These are phyloP conservation scores for Phocides pigmalion DNA, from an alignment of 1,140 invertebrate genomes.

Conservation along the genomic window DNA sequence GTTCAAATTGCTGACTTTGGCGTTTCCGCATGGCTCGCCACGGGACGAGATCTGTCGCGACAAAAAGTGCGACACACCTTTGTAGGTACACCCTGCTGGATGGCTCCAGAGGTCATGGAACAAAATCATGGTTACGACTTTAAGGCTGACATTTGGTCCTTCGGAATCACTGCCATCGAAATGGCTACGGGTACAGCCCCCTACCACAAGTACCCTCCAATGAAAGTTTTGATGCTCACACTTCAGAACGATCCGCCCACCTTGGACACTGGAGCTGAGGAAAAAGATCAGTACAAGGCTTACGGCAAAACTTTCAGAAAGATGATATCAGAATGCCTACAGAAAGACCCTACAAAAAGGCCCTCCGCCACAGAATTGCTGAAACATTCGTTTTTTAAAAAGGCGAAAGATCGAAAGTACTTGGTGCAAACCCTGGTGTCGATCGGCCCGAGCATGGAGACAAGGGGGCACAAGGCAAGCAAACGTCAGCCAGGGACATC, in stretches of 20 bases:
- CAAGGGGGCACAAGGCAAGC: constrained; percentile 94
- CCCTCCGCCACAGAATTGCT: constrained; percentile 98
- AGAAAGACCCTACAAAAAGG: constrained; percentile 97
- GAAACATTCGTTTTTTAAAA: constrained; percentile 99
- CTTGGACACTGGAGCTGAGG: constrained; percentile 94
- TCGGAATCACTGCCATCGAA: constrained; percentile 99
- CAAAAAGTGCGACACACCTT: constrained; percentile 99
- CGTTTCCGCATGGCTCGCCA: constrained; percentile 96
- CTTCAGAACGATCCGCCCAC: constrained; percentile 99
- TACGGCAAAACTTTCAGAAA: constrained; percentile 99
- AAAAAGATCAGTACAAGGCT: constrained; percentile 99
- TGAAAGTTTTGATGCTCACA: constrained; percentile 99
- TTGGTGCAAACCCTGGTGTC: constrained; percentile 95
- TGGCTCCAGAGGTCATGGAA: constrained; percentile 99
- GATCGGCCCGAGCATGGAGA: constrained; percentile 94
- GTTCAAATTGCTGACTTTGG: constrained; percentile 99
- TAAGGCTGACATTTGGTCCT: constrained; percentile 99
- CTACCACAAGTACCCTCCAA: constrained; percentile 99
- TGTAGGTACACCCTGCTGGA: constrained; percentile 99
- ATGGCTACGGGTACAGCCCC: constrained; percentile 99
- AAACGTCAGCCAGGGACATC: constrained; percentile 95
- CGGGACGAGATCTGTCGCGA: constrained; percentile 94
- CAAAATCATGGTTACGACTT: constrained; percentile 99
- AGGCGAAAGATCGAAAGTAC: constrained; percentile 98
- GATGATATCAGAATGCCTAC: constrained; percentile 97